phyloP scores from a whole-genome alignment of 2,113 vertebrate genomes.

The Xiphorhynchus elegans region DNA sequence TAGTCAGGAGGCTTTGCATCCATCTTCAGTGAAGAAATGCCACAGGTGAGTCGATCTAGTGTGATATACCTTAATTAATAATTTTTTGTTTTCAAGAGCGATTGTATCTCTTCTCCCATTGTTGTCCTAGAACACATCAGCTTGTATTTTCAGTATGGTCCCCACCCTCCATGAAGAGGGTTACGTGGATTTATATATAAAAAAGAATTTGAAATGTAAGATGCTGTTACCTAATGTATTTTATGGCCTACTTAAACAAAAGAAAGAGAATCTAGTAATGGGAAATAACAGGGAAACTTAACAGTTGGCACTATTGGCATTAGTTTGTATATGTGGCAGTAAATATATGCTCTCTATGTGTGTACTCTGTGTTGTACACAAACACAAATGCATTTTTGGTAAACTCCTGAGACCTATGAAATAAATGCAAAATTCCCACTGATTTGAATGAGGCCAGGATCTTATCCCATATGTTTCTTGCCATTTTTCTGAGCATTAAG shows the following conservation, averaged over 20 bases:
- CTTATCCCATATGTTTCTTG: neutral
- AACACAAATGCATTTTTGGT: neutral
- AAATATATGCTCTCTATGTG: neutral
- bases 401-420: neutral
- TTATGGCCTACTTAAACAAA: neutral
- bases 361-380: neutral
- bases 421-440: neutral
- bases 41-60: slow-evolving; percentile 49
- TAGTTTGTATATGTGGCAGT: neutral
- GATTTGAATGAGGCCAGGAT: neutral
- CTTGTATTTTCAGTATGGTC: neutral
- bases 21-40: slow-evolving; percentile 81
- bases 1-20: slow-evolving; percentile 79
- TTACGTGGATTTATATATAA: neutral
- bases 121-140: neutral
- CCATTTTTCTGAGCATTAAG: slow-evolving; percentile 34
- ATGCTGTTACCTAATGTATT: neutral
- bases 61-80: neutral
- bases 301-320: neutral
- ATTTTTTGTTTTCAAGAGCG: neutral
- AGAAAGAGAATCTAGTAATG: neutral
- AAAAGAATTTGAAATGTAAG: neutral
- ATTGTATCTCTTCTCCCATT: neutral
- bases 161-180: neutral
- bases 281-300: neutral